Base-by-base conservation (phyloP, 2,113 vertebrate species). In the Atlantisia rogersi region DNA sequence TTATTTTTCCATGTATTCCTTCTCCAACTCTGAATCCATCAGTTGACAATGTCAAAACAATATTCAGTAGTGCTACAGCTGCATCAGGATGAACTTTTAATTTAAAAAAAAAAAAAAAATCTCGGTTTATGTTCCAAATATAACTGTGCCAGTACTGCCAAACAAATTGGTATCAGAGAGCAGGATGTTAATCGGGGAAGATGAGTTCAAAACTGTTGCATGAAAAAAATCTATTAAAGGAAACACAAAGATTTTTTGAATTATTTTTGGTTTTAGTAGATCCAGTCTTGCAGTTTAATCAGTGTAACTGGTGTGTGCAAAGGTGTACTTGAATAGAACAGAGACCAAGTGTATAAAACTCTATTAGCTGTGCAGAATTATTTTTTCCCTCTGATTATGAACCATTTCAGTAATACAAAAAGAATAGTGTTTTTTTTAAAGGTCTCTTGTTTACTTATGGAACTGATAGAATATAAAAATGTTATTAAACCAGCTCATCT, bases 121-220 rank as follows among this genome's bases (percentile, higher is more conserved):
- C 63, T 82, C 63, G 86, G 37, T 82, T 90, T 86, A 24, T 70
- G 13, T 91, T 89, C 69, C 69, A 87, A 89, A 82, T 95, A 90
- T 90, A 96, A 87, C 62, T 67, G 32, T 90, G 62, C 29, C 74
- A 73, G 58, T 75, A 75, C 42, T 87, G 77, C 64, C 67, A 85
- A 93, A 86, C 28, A 77, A 87, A 75, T 91, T 84, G 55, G 15
- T 91, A 64, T 91, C 69, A 68, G 55, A 78, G 53, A 81, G 39
- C 56, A 87, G 69, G 52, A 79, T 91, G 42, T 78, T 93, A 82
- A 79, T 76, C 0, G 13, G 18, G 77, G 59, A 91, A 81, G 56
- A 76, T 89, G 59, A 68, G 58, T 90, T 93, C 82, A 92, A 73
- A 94, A 85, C 48, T 64, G 15, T 92, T 87, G 39, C 29, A 40